Percentiles rank a stretch among this genome's conserved stretches.
phyloP scores from a whole-genome alignment of 2,888 invertebrate species.

The Machimus rusticus region DNA sequence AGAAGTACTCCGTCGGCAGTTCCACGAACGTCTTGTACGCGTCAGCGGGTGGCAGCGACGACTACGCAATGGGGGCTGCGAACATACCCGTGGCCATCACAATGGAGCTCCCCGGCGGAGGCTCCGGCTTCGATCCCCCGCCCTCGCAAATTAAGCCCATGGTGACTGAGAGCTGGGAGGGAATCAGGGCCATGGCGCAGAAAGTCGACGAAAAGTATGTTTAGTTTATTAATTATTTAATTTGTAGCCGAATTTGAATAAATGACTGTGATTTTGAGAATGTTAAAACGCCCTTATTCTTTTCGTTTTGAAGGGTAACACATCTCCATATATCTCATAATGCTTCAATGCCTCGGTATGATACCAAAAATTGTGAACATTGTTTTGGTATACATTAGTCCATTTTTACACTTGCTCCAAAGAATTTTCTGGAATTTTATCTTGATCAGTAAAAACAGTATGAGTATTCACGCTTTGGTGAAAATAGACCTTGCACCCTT shows the following conservation, averaged over 20 bases:
- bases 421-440: no score
- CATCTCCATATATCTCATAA: no score
- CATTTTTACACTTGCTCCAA: no score
- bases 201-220: conserved; percentile 55
- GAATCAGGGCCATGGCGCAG: conserved; percentile 58
- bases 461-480: no score
- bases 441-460: no score
- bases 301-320: not conserved
- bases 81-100: conserved; percentile 70
- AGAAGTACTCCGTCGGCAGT: conserved; percentile 59
- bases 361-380: no score
- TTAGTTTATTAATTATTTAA: not conserved
- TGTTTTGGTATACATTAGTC: no score
- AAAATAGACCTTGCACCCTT: no score
- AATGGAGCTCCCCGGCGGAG: conserved; percentile 69
- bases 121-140: conserved; percentile 69
- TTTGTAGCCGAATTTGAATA: not conserved
- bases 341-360: no score
- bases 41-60: conserved; percentile 71
- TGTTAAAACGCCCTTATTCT: not conserved
- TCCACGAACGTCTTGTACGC: conserved; percentile 64
- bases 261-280: not conserved
- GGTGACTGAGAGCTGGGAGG: conserved; percentile 68
- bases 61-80: conserved; percentile 68
- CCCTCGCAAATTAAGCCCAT: conserved; percentile 66